Evolutionary conservation across 1,140 invertebrate species (phyloP), one percentile per base, ranked within the genome.

Genomic region (Orchestia grillus): DNA sequence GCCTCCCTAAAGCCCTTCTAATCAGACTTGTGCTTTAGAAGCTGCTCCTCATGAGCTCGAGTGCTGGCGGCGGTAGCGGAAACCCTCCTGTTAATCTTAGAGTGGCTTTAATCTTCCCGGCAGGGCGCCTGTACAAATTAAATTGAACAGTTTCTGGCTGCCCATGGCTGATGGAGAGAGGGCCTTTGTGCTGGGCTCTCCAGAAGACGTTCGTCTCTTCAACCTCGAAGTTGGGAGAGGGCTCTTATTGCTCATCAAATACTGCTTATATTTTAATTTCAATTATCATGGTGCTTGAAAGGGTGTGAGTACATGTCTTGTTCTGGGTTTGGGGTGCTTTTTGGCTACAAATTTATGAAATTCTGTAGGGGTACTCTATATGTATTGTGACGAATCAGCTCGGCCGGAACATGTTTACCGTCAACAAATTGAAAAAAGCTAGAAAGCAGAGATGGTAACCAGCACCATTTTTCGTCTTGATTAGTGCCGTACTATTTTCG

Each of bases 81-180:
- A 91, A 91, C 41, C 88, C 44, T 94, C 44, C 43, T 94, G 92
- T 94, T 94, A 94, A 94, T 94, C 92, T 94, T 44, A 94, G 92
- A 94, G 92, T 44, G 44, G 43, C 92, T 94, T 94, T 94, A 94
- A 94, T 94, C 92, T 94, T 94, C 92, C 44, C 44, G 92, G 92
- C 44, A 44, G 92, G 92, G 92, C 92, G 92, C 43, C 92, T 94
- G 44, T 45, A 94, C 92, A 94, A 94, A 94, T 94, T 94, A 94
- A 94, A 94, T 94, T 94, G 43, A 94, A 94, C 44, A 91, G 88
- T 91, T 91, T 42, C 88, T 47, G 43, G 92, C 92, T 45, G 44
- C 92, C 92, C 44, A 94, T 40, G 43, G 8, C 19, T 94, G 92
- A 94, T 94, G 43, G 92, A 94, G 44, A 47, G 44, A 94, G 36